Percentiles rank a stretch among this genome's conserved stretches.
These are phyloP conservation scores for Amazona guildingii DNA, from an alignment of 2,113 vertebrate genomes.

Conservation along the genomic window DNA sequence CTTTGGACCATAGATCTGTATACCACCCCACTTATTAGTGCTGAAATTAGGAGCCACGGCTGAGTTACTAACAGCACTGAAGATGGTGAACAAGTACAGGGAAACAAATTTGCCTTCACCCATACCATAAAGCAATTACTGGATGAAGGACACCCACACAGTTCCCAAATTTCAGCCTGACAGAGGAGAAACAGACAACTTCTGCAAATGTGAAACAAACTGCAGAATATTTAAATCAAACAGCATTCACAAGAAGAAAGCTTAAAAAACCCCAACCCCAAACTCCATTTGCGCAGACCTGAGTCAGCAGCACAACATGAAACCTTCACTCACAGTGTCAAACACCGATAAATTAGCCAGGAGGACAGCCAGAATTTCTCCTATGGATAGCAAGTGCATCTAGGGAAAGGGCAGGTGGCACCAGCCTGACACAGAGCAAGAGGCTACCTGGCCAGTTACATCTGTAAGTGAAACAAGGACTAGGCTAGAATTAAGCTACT, in stretches of 20 bases:
- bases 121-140: neutral
- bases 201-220: neutral
- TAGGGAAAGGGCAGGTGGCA: too few species aligned
- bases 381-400: accelerated
- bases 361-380: neutral
- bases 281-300: neutral
- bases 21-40: neutral
- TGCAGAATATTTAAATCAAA: neutral
- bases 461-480: neutral
- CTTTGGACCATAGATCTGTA: neutral
- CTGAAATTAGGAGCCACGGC: neutral
- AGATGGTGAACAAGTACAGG: neutral
- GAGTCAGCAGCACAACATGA: neutral
- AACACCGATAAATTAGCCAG: accelerated
- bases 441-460: too few species aligned
- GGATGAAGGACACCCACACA: neutral
- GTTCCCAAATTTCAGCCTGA: slow-evolving; percentile 8
- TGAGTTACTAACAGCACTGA: neutral
- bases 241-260: neutral
- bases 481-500: too few species aligned
- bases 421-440: neutral
- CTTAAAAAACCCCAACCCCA: neutral
- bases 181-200: neutral
- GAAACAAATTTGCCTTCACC: neutral
- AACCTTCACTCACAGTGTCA: neutral